Percentiles rank a stretch among this genome's conserved stretches.
Conservation (phyloP, 2,888 invertebrate genomes). For the Drosophila fungiperda region DNA sequence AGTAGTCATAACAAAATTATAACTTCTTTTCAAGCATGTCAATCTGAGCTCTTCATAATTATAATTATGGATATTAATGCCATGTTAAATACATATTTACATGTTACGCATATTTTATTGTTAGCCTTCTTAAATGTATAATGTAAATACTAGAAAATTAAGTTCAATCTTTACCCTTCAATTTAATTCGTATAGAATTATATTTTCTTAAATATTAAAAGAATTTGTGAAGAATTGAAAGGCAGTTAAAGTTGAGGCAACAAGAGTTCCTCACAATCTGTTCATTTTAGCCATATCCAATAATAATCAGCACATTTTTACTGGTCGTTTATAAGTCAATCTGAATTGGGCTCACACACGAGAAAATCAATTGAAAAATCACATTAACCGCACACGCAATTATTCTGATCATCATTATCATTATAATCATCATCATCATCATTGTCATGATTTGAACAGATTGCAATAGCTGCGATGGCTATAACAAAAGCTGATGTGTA, state of each 20-base stretch:
- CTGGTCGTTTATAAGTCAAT: slow-evolving; percentile 66
- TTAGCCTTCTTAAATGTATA: neutral
- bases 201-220: neutral
- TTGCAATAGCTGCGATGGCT: slow-evolving; percentile 26
- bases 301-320: slow-evolving; percentile 63
- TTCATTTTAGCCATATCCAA: slow-evolving; percentile 35
- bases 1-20: no score
- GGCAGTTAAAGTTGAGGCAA: slow-evolving; percentile 7
- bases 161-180: neutral
- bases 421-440: slow-evolving; percentile 9
- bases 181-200: neutral
- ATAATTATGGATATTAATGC: neutral
- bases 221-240: neutral
- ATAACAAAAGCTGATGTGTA: slow-evolving; percentile 37
- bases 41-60: no score
- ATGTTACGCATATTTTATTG: neutral
- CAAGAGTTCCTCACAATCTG: slow-evolving; percentile 38
- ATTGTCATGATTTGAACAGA: slow-evolving; percentile 32
- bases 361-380: slow-evolving; percentile 70
- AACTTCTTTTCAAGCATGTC: no score
- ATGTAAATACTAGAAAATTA: neutral
- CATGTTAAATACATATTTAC: neutral
- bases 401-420: slow-evolving; percentile 42
- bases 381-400: slow-evolving; percentile 68
- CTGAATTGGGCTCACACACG: slow-evolving; percentile 51